Base-by-base conservation (phyloP, 2,797 vertebrate genomes). In the Eospalax fontanierii region DNA sequence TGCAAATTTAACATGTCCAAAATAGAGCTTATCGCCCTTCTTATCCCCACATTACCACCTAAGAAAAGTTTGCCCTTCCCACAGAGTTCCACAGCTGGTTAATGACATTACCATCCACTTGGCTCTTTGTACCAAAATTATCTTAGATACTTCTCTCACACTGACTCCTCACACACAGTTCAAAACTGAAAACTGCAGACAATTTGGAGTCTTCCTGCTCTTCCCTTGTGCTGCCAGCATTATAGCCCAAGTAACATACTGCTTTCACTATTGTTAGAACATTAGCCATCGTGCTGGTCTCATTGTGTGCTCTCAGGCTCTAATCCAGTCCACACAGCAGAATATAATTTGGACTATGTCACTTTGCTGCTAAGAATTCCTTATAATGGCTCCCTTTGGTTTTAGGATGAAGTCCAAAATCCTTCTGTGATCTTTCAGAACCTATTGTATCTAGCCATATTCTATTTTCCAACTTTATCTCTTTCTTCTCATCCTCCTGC, bases 1-100 rank as follows among this genome's bases (percentile, higher is more conserved):
- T 87, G 38, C 82, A 91, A 79, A 87, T 83, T 93, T 93, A 96
- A 85, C 24, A n/a, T 95, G 54, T 87, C 75, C 80, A 91, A 90
- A 87, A 91, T 63, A 91, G 84, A 96, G 65, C 16, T 63, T 35
- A 46, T 95, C 26, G 46, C 57, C 87, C 66, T 73, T 94, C 65
- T 85, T 93, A 83, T 3, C 35, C 40, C 43, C 40, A 22, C 18
- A 40, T 63, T 40, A 81, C 90, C 35, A 63, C 35, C 59, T 26
- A 89, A 66, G 83, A 87, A 94, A 94, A 91, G 30, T 93, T 74
- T 91, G 50, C 38, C 63, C 71, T 91, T 93, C 81, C 73, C 30
- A 4, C 71, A 57, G 73, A 73, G 33, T 96, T 93, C 30, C 82
- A 76, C 63, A 65, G 75, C 54, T 88, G 66, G 59, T 50, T n/a